Conservation (phyloP, 2,113 vertebrate genomes). For the Lamprologus speciosus region DNA sequence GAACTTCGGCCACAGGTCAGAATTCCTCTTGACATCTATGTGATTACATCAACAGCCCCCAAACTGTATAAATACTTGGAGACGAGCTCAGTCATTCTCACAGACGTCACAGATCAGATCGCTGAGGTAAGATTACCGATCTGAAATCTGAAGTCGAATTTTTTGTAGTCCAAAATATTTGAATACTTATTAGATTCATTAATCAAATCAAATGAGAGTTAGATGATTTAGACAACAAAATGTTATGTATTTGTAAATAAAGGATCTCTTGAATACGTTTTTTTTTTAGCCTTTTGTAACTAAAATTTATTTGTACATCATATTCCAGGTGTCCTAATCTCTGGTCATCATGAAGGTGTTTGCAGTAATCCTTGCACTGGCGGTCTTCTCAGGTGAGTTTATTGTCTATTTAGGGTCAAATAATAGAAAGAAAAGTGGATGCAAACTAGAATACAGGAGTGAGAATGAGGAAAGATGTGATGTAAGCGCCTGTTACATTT, state of each 20-base stretch:
- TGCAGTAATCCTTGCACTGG: conserved; percentile 47
- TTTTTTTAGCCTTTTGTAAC: not conserved
- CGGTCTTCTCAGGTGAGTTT: conserved; percentile 61
- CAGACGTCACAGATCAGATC: not conserved
- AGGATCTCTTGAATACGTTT: fast-evolving
- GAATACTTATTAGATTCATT: not conserved
- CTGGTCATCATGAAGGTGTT: conserved; percentile 61
- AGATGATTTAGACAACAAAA: not conserved
- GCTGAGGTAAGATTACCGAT: not conserved
- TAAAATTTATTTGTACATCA: not conserved
- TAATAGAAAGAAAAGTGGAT: not conserved
- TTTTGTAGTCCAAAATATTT: not conserved
- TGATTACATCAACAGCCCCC: not conserved
- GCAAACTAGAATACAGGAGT: not conserved
- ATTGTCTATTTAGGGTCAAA: not conserved
- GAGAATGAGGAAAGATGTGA: not conserved
- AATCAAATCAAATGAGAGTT: not conserved
- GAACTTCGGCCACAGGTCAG: conserved; percentile 62
- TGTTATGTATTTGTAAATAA: not conserved
- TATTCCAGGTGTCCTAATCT: conserved; percentile 25
- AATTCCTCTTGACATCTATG: conserved; percentile 8
- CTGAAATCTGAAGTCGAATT: fast-evolving
- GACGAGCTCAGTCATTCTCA: not conserved
- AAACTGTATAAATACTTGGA: conserved; percentile 49
- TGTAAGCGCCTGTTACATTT: not conserved